These are phyloP conservation scores for Tubulanus polymorphus DNA, from an alignment of 2,888 invertebrate genomes.

Conservation along the genomic window DNA sequence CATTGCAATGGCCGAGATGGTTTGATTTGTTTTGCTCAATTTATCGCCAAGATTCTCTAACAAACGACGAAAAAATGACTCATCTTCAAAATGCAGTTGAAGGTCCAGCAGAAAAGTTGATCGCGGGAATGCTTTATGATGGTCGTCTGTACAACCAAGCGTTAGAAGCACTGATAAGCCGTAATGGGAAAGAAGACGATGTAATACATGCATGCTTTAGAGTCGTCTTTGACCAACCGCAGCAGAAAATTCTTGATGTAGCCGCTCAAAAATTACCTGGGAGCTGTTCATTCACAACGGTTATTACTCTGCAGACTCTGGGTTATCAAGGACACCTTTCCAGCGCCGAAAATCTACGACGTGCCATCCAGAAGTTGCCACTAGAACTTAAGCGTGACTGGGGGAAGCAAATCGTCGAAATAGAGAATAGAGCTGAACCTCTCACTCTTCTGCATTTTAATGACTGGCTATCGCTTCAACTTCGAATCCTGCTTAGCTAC, in stretches of 20 bases:
- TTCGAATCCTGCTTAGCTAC: not conserved
- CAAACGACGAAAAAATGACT: not conserved
- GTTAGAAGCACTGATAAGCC: not conserved
- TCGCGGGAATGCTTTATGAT: not conserved
- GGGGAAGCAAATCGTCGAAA: not conserved
- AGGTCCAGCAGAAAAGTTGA: not conserved
- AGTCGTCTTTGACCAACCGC: not conserved
- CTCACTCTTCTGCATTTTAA: not conserved
- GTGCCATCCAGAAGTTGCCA: not conserved
- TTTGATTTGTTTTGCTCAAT: no score
- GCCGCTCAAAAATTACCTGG: not conserved
- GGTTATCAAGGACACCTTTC: not conserved
- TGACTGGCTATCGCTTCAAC: not conserved
- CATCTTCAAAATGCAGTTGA: not conserved
- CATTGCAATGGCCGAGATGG: no score
- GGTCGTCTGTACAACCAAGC: not conserved
- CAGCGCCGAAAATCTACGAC: not conserved
- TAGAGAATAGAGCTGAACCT: not conserved
- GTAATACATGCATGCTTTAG: not conserved
- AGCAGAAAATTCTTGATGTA: not conserved
- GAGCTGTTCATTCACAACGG: not conserved
- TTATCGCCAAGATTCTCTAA: no score
- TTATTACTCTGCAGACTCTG: not conserved
- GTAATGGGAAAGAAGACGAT: not conserved
- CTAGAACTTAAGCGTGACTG: not conserved